These are phyloP conservation scores for Eupithecia centaureata DNA, from an alignment of 2,888 invertebrate genomes.

Conservation along the genomic window DNA sequence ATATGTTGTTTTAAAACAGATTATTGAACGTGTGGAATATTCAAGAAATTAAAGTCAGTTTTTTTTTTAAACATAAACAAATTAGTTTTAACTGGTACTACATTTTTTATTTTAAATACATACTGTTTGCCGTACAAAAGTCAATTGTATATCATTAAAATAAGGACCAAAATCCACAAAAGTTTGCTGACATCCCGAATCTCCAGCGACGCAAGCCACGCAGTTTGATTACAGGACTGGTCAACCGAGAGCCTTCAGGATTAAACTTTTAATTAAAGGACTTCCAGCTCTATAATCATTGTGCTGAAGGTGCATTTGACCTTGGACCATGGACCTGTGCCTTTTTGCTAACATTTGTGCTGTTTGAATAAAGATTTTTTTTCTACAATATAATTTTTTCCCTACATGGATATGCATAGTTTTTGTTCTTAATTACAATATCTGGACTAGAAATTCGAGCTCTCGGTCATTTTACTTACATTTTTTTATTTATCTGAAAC, in stretches of 20 bases:
- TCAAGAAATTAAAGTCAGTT: no score
- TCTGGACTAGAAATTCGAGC: no score
- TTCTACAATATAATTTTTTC: no score
- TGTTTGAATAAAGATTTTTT: no score
- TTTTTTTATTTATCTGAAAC: no score
- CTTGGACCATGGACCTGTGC: background rate
- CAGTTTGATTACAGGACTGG: conserved; percentile 49
- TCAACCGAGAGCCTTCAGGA: conserved; percentile 58
- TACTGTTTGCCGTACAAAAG: background rate
- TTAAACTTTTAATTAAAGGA: conserved; percentile 76
- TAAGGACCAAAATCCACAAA: conserved; percentile 4
- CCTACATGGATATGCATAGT: no score
- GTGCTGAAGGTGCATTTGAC: conserved; percentile 40
- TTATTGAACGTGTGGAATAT: no score
- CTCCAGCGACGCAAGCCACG: conserved; percentile 29
- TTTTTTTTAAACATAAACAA: no score
- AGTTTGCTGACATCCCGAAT: conserved; percentile 5
- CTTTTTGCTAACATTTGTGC: background rate
- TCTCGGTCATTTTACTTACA: no score
- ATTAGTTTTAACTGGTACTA: background rate
- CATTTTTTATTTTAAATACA: background rate
- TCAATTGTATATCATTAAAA: background rate
- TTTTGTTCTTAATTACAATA: no score
- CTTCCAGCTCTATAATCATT: conserved; percentile 67
- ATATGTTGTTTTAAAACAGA: no score